Evolutionary conservation across 2,888 invertebrate species (phyloP), one percentile per base, ranked within the genome.

Genomic region (Clunio marinus): DNA sequence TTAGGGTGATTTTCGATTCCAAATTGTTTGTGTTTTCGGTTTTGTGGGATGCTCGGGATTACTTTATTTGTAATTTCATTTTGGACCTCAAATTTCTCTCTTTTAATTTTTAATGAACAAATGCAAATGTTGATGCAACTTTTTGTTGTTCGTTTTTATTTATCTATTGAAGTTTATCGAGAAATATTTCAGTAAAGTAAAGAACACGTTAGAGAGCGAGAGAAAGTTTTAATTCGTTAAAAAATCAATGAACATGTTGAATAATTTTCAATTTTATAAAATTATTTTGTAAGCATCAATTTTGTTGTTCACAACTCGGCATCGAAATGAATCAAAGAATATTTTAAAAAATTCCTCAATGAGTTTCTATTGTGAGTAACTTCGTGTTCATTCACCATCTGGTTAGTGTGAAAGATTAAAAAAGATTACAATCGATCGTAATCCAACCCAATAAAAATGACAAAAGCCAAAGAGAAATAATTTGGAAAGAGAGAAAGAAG

Each of bases 371-470:
- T n/a, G n/a, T n/a, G n/a, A n/a, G n/a, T n/a, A n/a, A n/a, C n/a
- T 41, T 41, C 41, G 41, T 41, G 41, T 15, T 41, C 41, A 32
- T 41, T 41, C 28, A 15, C 25, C 62, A 62, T 62, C 62, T 62
- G 41, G 27, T 62, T 32, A 63, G 27, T 63, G 63, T 63, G 63
- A 63, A 60, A 63, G 63, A 63, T 63, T 63, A 63, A 63, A 63
- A 27, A 25, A 66, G 55, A 66, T 55, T 66, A 55, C 35, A 66
- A 27, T 45, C 45, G 27, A 27, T 46, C 17, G 25, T 51, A 66
- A 66, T 66, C 66, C 63, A 17, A 65, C 45, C 63, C 37, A 65
- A 65, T 65, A 27, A 65, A 62, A 46, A 65, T 46, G 62, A 62
- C 63, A 45, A 45, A 46, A 65, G 63, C 46, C 25, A 17, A 20